These are phyloP conservation scores for Saturnia japonica DNA, from an alignment of 2,888 invertebrate species.

Conservation along the genomic window DNA sequence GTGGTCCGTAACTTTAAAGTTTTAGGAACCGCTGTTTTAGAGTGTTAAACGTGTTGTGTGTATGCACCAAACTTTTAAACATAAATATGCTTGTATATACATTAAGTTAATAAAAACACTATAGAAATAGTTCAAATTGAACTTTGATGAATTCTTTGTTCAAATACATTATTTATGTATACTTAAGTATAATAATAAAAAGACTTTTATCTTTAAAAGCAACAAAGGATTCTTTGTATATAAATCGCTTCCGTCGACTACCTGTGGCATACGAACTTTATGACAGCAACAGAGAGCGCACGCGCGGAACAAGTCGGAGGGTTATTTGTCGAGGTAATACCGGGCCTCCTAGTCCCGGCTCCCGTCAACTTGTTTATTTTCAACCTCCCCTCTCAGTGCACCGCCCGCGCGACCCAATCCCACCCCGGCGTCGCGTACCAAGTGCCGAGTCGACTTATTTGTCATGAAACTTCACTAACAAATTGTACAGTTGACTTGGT, in stretches of 20 bases:
- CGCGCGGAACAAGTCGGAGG: conserved; percentile 34
- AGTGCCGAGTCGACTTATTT: conserved; percentile 28
- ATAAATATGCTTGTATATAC: background rate
- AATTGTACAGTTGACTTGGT: conserved; percentile 20
- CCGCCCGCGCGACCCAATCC: conserved; percentile 11
- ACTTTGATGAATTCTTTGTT: background rate
- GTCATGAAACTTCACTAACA: conserved; percentile 31
- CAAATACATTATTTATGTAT: background rate
- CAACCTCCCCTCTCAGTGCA: conserved; percentile 18
- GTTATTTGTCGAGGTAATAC: conserved; percentile 37
- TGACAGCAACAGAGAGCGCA: conserved; percentile 33
- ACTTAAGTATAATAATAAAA: no score
- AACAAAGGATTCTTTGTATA: background rate
- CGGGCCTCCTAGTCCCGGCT: no score
- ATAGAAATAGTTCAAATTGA: no score
- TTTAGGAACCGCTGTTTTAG: no score
- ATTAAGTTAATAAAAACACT: no score
- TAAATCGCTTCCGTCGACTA: conserved; percentile 14
- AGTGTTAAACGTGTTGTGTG: no score
- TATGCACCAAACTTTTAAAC: background rate
- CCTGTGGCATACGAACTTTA: conserved; percentile 8
- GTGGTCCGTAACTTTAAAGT: no score
- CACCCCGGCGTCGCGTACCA: conserved; percentile 18
- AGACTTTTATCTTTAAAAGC: background rate
- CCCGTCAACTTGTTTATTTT: conserved; percentile 49